These are phyloP conservation scores for Caenorhabditis remanei DNA, from an alignment of 1,140 invertebrate species.

Conservation along the genomic window DNA sequence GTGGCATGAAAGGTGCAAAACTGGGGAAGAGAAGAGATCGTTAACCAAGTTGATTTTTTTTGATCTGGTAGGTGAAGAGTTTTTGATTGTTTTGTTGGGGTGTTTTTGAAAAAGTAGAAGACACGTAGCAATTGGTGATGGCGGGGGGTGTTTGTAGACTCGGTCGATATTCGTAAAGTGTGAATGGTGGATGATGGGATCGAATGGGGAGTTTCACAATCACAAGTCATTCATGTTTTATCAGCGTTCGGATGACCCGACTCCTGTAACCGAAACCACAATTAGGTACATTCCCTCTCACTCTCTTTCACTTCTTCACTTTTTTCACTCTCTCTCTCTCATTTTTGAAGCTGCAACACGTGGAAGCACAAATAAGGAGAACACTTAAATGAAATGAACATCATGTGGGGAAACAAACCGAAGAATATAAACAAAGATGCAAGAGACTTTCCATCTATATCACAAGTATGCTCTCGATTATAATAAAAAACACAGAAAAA, in stretches of 20 bases:
- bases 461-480: background rate
- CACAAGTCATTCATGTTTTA: slow-evolving; percentile 50
- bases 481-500: slow-evolving; percentile 10
- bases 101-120: background rate
- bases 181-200: slow-evolving; percentile 13
- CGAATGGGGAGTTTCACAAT: slow-evolving; percentile 49
- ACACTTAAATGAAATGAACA: slow-evolving; percentile 22
- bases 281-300: slow-evolving; percentile 18
- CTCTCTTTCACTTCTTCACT: background rate
- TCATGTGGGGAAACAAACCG: slow-evolving; percentile 29
- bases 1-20: slow-evolving; percentile 37
- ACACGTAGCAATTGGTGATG: slow-evolving; percentile 33
- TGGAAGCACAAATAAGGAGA: background rate
- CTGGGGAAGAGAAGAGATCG: slow-evolving; percentile 34
- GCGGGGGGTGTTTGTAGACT: background rate
- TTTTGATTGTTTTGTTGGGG: background rate
- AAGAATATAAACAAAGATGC: background rate
- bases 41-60: slow-evolving; percentile 36
- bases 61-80: slow-evolving; percentile 5
- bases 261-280: slow-evolving; percentile 48
- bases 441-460: background rate
- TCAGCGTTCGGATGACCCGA: slow-evolving; percentile 44
- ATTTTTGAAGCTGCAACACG: background rate
- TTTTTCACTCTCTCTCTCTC: background rate
- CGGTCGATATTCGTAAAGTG: background rate